phyloP scores from a whole-genome alignment of 2,888 invertebrate genomes.

The Crematogaster levior region DNA sequence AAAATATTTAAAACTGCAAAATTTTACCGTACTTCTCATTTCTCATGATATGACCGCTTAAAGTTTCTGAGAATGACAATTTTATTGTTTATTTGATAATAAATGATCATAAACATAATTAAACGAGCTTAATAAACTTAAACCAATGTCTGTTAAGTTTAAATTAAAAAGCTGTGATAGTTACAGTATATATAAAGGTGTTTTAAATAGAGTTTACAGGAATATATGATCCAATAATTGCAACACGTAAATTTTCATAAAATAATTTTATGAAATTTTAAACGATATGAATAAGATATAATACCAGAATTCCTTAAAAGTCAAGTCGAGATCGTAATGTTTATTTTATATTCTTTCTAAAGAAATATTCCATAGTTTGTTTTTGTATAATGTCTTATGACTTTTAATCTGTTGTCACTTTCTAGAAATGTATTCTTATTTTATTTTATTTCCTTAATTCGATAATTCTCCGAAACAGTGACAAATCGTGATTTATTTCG shows the following conservation, averaged over 20 bases:
- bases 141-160: conserved; percentile 5
- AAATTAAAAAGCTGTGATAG: background rate
- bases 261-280: background rate
- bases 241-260: background rate
- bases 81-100: conserved; percentile 3
- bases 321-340: background rate
- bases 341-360: background rate
- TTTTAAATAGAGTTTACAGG: conserved; percentile 5
- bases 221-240: background rate
- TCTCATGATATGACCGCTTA: background rate
- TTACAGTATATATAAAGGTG: background rate
- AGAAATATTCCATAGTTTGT: background rate
- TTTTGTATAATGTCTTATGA: background rate
- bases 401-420: background rate
- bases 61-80: background rate
- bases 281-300: background rate
- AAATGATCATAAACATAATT: background rate
- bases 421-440: no score
- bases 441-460: no score
- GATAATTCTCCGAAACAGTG: background rate
- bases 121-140: no score
- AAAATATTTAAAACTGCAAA: no score
- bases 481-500: conserved; percentile 10
- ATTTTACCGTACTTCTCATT: no score
- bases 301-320: background rate